phyloP scores from a whole-genome alignment of 2,888 invertebrate species.

The Mythimna ferrago region DNA sequence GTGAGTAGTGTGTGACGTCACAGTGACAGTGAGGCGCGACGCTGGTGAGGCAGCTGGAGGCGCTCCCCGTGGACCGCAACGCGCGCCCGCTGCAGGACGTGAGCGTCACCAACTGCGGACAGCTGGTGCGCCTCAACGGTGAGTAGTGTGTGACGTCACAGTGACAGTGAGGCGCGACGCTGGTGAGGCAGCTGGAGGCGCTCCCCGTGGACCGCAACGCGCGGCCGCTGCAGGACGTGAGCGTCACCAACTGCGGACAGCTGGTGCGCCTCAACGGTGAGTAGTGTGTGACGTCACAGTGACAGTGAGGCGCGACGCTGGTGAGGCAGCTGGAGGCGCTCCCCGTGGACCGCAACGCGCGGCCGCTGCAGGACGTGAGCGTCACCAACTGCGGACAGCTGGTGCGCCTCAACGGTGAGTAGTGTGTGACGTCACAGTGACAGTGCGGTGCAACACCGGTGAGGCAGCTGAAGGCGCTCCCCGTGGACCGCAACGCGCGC shows the following conservation, averaged over 20 bases:
- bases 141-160: not conserved
- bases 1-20: not conserved
- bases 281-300: not conserved
- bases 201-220: constrained; percentile 97
- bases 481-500: constrained; percentile 97
- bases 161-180: constrained; percentile 93
- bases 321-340: constrained; percentile 97
- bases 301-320: constrained; percentile 96
- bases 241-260: constrained; percentile 97
- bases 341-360: constrained; percentile 97
- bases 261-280: constrained; percentile 92
- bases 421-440: not conserved
- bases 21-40: constrained; percentile 93
- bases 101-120: constrained; percentile 97
- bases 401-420: constrained; percentile 91
- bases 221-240: constrained; percentile 97
- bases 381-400: constrained; percentile 98
- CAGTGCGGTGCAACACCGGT: constrained; percentile 98
- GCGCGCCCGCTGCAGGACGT: constrained; percentile 98
- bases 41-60: constrained; percentile 97
- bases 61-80: constrained; percentile 96
- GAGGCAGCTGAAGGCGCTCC: constrained; percentile 96
- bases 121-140: constrained; percentile 93
- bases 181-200: constrained; percentile 97
- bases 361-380: constrained; percentile 97